Base-by-base conservation (phyloP, 2,113 vertebrate species). In the Andinoacara biseriatus region DNA sequence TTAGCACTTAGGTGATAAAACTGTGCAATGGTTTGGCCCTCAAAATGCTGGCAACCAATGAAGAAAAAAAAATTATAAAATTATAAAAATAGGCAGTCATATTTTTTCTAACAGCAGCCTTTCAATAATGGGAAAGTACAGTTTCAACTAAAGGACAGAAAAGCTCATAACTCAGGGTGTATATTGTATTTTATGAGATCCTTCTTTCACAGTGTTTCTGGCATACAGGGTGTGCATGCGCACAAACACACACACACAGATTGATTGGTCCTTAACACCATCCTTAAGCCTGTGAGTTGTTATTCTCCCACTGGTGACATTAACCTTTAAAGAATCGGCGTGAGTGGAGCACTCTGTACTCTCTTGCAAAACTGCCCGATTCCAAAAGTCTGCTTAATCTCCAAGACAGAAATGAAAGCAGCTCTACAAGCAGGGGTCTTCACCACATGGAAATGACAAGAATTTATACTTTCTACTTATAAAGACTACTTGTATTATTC, bases 261-360 rank as follows among this genome's bases (percentile, higher is more conserved):
- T 54, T 5, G 33, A 87, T 74, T 61, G 78, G 69, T 82, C 69
- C 75, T 58, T 2, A 80, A 57, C 58, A 31, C 26, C 76, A 56
- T 18, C 33, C 67, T 62, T 76, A 26, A 33, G 69, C 58, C 65
- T 72, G 65, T 40, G 43, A 63, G 31, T 18, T 86, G 63, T 76
- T 80, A 58, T 85, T 77, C 59, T 85, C 78, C 46, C 54, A 43
- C 7, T 31, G 75, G 75, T 60, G 77, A 54, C 82, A 80, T 74
- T 82, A 87, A 82, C 78, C 78, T 86, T 86, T 80, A 31, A 52
- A 82, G 69, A 57, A 75, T 78, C 49, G 5, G n/a, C 33, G 4
- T 78, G 76, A 59, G 58, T 63, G 78, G 46, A 74, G 60, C 58
- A 58, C 59, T 76, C 38, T 22, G 75, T 62, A 22, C 72, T 82